A percentile compares a stretch with the other conserved stretches of the same genome.
Evolutionary conservation across 2,797 vertebrate genomes (phyloP).

Genomic region (Pelochelys cantorii): DNA sequence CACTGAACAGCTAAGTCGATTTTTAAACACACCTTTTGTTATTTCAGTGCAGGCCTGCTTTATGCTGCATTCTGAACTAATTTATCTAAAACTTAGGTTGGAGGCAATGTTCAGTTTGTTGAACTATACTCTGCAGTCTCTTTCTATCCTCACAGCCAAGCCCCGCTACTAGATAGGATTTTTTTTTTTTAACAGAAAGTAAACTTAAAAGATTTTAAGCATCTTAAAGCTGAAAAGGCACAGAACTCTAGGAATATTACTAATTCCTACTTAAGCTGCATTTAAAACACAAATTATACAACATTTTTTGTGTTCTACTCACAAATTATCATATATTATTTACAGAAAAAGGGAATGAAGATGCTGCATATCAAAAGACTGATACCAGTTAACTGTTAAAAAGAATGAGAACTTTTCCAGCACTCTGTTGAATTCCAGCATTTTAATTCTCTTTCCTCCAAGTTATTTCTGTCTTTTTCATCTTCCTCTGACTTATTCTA

Average conservation of each 20-base stretch:
- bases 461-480: not conserved
- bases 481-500: not conserved
- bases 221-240: no score
- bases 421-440: not conserved
- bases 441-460: not conserved
- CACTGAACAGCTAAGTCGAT: no score
- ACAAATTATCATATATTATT: not conserved
- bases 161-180: not conserved
- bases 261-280: not conserved
- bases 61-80: not conserved
- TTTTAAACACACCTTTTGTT: not conserved
- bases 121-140: not conserved
- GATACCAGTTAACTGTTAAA: not conserved
- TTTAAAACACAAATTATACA: not conserved
- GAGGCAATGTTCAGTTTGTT: not conserved
- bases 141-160: not conserved
- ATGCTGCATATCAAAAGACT: not conserved
- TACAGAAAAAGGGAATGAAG: not conserved
- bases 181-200: not conserved
- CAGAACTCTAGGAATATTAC: not conserved
- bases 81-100: no score
- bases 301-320: not conserved
- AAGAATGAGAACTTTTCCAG: not conserved
- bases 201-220: not conserved
- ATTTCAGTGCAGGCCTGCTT: not conserved